Evolutionary conservation across 30 jellyfish, hydroid and myxozoan species (phyloP).

Genomic region (Aurelia sp.): DNA sequence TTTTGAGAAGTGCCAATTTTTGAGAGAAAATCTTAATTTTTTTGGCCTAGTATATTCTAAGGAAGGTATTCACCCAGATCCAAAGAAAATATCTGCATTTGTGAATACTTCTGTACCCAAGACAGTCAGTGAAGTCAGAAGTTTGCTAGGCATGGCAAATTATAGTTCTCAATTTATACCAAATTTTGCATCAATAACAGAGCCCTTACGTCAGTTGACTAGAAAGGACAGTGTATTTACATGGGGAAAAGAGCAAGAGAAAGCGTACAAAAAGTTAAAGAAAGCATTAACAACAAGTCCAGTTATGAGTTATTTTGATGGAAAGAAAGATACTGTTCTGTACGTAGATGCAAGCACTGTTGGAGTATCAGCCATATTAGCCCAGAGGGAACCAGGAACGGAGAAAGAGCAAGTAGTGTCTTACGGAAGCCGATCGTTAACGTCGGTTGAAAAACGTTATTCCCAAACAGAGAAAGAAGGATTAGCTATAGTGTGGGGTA

Average conservation of each 20-base stretch:
- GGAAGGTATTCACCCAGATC: constrained; percentile 56
- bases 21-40: constrained; percentile 36
- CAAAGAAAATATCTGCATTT: constrained; percentile 13
- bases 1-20: constrained; percentile 54
- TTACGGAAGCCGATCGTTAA: constrained; percentile 51
- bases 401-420: constrained; percentile 26
- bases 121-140: constrained; percentile 39
- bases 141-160: constrained; percentile 59
- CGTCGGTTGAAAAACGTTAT: constrained; percentile 9
- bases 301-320: constrained; percentile 42
- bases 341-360: constrained; percentile 46
- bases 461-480: constrained; percentile 35
- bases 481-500: background rate
- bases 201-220: constrained; percentile 55
- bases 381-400: constrained; percentile 18
- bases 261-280: constrained; percentile 18
- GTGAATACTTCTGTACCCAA: constrained; percentile 32
- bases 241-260: constrained; percentile 23
- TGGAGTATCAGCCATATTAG: constrained; percentile 40
- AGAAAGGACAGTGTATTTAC: constrained; percentile 22
- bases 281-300: constrained; percentile 30
- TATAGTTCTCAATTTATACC: constrained; percentile 30
- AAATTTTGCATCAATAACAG: constrained; percentile 34
- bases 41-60: constrained; percentile 46
- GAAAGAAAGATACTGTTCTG: constrained; percentile 17